Conservation (phyloP, 2,113 vertebrate species). For the Tichodroma muraria region DNA sequence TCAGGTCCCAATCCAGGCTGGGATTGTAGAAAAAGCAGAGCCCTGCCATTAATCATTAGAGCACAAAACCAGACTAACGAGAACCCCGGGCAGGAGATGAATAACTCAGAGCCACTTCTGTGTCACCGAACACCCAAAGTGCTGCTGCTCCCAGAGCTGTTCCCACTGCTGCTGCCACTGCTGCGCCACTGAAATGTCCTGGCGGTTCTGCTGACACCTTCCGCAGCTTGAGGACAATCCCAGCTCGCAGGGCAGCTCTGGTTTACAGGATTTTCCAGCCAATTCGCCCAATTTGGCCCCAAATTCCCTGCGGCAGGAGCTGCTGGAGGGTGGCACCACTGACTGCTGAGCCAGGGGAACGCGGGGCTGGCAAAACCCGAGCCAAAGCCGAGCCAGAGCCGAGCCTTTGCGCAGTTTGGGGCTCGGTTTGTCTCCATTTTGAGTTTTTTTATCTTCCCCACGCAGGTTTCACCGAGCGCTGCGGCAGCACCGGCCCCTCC, state of each 20-base stretch:
- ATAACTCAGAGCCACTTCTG: rapidly evolving
- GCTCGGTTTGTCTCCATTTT: rapidly evolving
- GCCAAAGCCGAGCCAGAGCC: no score
- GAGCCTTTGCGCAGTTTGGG: rapidly evolving
- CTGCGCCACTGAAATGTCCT: no score
- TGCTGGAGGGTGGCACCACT: rapidly evolving
- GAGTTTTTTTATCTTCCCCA: background rate
- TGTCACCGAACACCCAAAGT: rapidly evolving
- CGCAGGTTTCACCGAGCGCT: rapidly evolving
- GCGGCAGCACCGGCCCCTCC: background rate
- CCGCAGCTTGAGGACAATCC: rapidly evolving
- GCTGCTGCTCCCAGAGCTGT: rapidly evolving
- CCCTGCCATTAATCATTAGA: rapidly evolving
- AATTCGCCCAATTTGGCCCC: rapidly evolving
- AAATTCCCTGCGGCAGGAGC: rapidly evolving
- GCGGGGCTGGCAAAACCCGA: background rate
- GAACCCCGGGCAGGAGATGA: rapidly evolving
- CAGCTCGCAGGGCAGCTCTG: rapidly evolving
- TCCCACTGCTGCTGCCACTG: rapidly evolving
- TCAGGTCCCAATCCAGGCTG: background rate
- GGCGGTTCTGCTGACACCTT: background rate
- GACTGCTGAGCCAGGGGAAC: background rate
- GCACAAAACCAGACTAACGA: background rate
- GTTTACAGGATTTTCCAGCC: rapidly evolving
- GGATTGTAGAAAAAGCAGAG: rapidly evolving